phyloP scores from a whole-genome alignment of 1,140 invertebrate genomes.

The Thrips palmi region DNA sequence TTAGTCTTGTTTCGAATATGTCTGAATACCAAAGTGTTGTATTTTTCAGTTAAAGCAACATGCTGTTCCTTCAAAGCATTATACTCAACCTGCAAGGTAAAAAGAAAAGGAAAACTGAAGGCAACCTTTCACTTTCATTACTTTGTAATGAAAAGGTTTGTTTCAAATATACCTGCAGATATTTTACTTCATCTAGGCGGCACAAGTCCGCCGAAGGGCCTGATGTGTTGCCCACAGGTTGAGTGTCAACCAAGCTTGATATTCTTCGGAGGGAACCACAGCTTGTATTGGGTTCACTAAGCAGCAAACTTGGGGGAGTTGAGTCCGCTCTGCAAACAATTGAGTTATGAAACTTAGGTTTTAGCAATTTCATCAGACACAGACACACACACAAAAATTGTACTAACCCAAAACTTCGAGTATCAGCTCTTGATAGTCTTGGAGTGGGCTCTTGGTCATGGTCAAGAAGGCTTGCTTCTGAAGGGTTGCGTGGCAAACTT shows the following conservation, averaged over 20 bases:
- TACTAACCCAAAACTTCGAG: too few relatives aligned
- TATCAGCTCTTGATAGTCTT: too few relatives aligned
- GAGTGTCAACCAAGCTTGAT: constrained; percentile 19
- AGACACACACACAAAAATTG: too few relatives aligned
- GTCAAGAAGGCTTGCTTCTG: too few relatives aligned
- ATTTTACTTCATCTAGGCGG: constrained; percentile 19
- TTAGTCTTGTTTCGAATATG: constrained; percentile 23
- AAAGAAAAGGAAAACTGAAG: constrained; percentile 1
- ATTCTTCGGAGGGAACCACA: constrained; percentile 18
- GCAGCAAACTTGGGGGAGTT: constrained; percentile 18
- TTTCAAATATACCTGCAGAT: constrained; percentile 16
- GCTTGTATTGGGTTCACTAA: constrained; percentile 19
- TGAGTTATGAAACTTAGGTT: not conserved
- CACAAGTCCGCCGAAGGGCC: too few relatives aligned
- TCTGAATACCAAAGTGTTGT: constrained; percentile 19
- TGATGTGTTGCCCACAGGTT: too few relatives aligned
- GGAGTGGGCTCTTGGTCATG: too few relatives aligned
- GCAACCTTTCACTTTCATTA: not conserved
- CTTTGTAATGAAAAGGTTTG: not conserved
- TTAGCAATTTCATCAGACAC: not conserved
- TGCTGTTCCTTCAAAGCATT: constrained; percentile 19
- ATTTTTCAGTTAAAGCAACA: constrained; percentile 19
- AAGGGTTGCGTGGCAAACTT: too few relatives aligned
- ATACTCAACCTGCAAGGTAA: constrained; percentile 17
- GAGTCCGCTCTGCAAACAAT: constrained; percentile 18